A percentile compares a stretch with the other conserved stretches of the same genome.
Conservation (phyloP, 1,140 invertebrate species). For the Nasonia giraulti region DNA sequence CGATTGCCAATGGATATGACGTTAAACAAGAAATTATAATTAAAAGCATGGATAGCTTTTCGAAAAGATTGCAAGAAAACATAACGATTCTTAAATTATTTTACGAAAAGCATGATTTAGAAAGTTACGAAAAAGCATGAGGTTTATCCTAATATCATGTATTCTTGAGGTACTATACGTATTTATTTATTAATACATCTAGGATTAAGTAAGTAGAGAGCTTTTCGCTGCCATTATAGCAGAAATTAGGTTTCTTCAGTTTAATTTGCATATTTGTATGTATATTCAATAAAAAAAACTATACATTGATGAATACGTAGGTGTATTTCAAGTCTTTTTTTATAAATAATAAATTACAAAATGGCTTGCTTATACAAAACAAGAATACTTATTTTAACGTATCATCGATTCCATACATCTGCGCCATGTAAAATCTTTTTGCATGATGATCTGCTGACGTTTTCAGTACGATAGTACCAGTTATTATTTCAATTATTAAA, state of each 20-base stretch:
- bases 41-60: conserved; percentile 60
- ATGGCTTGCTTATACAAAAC: neutral
- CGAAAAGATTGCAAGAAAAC: conserved; percentile 61
- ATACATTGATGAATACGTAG: no score
- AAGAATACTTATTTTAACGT: conserved; percentile 49
- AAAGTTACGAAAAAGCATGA: conserved; percentile 30
- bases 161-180: no score
- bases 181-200: no score
- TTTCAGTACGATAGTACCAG: conserved; percentile 79
- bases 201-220: no score
- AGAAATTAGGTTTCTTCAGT: no score
- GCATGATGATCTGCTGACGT: conserved; percentile 77
- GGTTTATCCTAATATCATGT: neutral
- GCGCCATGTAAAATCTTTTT: conserved; percentile 71
- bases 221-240: no score
- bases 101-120: conserved; percentile 63
- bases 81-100: conserved; percentile 59
- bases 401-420: conserved; percentile 65
- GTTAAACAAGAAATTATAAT: conserved; percentile 61
- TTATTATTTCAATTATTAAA: conserved; percentile 81
- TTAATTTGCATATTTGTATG: no score
- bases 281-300: no score
- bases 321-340: neutral
- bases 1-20: conserved; percentile 61
- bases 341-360: neutral